phyloP scores from a whole-genome alignment of 2,888 invertebrate genomes.

The Athalia cordata region DNA sequence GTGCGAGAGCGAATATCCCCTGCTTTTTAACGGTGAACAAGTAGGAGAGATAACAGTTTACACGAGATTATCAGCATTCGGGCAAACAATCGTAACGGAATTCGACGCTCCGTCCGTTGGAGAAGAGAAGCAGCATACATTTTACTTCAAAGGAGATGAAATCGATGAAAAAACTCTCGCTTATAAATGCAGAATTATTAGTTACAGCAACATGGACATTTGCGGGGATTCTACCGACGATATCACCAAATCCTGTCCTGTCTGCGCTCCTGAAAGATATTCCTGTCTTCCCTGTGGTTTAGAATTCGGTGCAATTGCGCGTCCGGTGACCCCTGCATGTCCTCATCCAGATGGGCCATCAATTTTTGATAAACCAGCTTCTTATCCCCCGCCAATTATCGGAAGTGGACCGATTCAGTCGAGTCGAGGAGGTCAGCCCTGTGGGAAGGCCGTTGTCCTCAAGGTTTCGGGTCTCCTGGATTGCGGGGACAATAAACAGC shows the following conservation, averaged over 20 bases:
- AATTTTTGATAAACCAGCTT: constrained; percentile 26
- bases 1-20: constrained; percentile 77
- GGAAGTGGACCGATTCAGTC: constrained; percentile 54
- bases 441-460: constrained; percentile 67
- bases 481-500: constrained; percentile 52
- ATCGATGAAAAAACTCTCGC: constrained; percentile 47
- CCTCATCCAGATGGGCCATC: neutral
- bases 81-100: constrained; percentile 79
- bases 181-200: constrained; percentile 62
- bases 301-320: constrained; percentile 46
- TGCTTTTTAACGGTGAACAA: constrained; percentile 72
- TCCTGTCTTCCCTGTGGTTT: constrained; percentile 57
- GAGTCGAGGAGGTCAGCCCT: constrained; percentile 56
- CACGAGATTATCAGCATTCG: constrained; percentile 80
- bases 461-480: constrained; percentile 68
- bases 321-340: neutral
- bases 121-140: constrained; percentile 43
- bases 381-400: constrained; percentile 21
- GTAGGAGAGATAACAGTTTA: constrained; percentile 78
- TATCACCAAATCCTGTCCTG: constrained; percentile 45
- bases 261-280: constrained; percentile 52
- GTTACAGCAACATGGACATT: constrained; percentile 52
- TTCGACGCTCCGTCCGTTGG: constrained; percentile 68
- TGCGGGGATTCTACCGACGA: constrained; percentile 51
- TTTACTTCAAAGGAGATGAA: constrained; percentile 52